A percentile compares a stretch with the other conserved stretches of the same genome.
Conservation (phyloP, 2,797 vertebrate genomes). For the Graptemys geographica region DNA sequence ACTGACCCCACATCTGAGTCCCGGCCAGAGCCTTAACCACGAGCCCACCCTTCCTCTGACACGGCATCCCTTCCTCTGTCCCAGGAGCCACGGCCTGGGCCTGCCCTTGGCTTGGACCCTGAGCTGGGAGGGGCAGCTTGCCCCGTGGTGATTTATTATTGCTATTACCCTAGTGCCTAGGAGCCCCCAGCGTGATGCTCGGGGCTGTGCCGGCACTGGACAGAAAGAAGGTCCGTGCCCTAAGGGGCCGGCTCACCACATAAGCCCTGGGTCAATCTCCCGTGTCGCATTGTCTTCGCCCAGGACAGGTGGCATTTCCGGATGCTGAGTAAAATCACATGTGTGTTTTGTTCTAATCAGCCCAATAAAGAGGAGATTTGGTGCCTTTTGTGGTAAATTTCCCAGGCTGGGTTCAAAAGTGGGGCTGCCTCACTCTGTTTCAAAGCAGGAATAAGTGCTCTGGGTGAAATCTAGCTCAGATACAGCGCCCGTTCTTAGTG, state of each 20-base stretch:
- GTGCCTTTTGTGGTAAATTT: background rate
- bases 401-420: background rate
- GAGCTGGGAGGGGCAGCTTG: background rate
- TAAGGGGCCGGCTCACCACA: no score
- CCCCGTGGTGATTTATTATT: background rate
- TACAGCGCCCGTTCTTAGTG: background rate
- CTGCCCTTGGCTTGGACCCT: background rate
- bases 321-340: background rate
- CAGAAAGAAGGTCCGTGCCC: no score
- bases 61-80: background rate
- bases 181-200: rapidly evolving
- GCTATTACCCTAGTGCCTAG: background rate
- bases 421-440: background rate
- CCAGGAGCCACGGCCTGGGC: background rate
- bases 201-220: background rate
- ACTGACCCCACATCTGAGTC: background rate
- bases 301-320: background rate
- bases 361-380: background rate
- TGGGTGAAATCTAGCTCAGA: background rate
- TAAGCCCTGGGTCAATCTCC: background rate
- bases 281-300: background rate
- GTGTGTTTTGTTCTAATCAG: no score
- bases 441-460: no score
- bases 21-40: background rate
- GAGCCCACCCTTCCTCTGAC: background rate